Conservation (phyloP, 2,888 invertebrate species). For the Microdon myrmicae region DNA sequence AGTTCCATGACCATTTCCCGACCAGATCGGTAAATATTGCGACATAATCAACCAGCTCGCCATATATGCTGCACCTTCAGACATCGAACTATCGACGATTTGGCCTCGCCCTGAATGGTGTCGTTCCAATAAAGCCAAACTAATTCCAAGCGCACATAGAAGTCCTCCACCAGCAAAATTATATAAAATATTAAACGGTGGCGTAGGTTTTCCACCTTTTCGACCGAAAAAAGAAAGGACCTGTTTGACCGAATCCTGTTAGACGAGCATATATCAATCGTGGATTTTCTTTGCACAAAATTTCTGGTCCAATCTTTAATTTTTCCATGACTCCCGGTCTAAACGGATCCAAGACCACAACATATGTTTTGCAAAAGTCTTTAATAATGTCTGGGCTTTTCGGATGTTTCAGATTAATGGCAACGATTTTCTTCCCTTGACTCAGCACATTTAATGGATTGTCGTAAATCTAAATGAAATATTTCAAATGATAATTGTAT, state of each 20-base stretch:
- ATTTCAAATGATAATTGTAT: background rate
- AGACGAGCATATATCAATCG: constrained; percentile 89
- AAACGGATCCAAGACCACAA: constrained; percentile 94
- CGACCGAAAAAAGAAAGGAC: constrained; percentile 83
- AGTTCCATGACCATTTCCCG: constrained; percentile 78
- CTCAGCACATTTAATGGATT: constrained; percentile 74
- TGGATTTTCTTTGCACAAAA: constrained; percentile 77
- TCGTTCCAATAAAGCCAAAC: constrained; percentile 86
- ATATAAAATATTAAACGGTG: constrained; percentile 87
- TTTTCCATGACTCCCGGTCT: constrained; percentile 95
- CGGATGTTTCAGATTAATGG: constrained; percentile 81
- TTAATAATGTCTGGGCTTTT: constrained; percentile 77
- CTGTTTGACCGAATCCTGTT: constrained; percentile 87
- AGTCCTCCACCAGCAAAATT: constrained; percentile 98
- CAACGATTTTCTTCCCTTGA: constrained; percentile 85
- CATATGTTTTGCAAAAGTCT: constrained; percentile 77
- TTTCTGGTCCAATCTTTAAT: constrained; percentile 83
- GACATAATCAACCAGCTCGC: constrained; percentile 87
- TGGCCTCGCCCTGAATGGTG: constrained; percentile 82
- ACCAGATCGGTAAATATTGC: constrained; percentile 71
- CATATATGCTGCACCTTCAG: constrained; percentile 90
- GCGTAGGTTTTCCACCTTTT: constrained; percentile 74
- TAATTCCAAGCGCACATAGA: constrained; percentile 88
- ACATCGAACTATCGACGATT: constrained; percentile 91
- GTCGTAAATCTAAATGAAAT: constrained; percentile 51